These are phyloP conservation scores for Tribolium madens DNA, from an alignment of 1,140 invertebrate species.

Conservation along the genomic window DNA sequence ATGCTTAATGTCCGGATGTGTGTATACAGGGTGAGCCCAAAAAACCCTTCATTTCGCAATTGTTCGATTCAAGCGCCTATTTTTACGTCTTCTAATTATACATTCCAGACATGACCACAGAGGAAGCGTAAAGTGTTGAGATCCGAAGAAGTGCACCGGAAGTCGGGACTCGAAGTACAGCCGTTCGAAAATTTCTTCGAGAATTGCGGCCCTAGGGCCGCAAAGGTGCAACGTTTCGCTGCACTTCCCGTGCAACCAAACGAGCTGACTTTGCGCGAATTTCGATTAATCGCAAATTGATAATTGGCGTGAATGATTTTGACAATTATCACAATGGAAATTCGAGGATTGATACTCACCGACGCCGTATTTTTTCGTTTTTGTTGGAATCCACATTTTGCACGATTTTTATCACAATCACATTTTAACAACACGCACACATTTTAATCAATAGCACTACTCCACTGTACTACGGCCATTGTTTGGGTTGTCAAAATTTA, in stretches of 20 bases:
- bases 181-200: not conserved
- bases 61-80: no score
- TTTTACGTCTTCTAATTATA: slow-evolving; percentile 55
- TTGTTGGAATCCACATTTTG: slow-evolving; percentile 74
- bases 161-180: slow-evolving; percentile 47
- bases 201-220: no score
- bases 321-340: not conserved
- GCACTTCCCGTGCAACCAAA: not conserved
- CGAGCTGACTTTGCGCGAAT: not conserved
- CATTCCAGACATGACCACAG: slow-evolving; percentile 56
- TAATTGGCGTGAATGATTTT: slow-evolving; percentile 10
- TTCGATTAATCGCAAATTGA: no score
- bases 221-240: no score
- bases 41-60: not conserved
- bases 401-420: slow-evolving; percentile 51
- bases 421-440: slow-evolving; percentile 56
- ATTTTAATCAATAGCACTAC: slow-evolving; percentile 56
- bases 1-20: slow-evolving; percentile 16
- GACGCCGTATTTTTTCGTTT: slow-evolving; percentile 75
- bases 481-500: slow-evolving; percentile 41
- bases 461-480: slow-evolving; percentile 25
- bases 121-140: slow-evolving; percentile 58
- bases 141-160: slow-evolving; percentile 56
- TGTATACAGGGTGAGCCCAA: not conserved
- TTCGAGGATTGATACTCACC: slow-evolving; percentile 68